These are phyloP conservation scores for Anoura caudifer DNA, from an alignment of 2,113 vertebrate genomes.

Conservation along the genomic window DNA sequence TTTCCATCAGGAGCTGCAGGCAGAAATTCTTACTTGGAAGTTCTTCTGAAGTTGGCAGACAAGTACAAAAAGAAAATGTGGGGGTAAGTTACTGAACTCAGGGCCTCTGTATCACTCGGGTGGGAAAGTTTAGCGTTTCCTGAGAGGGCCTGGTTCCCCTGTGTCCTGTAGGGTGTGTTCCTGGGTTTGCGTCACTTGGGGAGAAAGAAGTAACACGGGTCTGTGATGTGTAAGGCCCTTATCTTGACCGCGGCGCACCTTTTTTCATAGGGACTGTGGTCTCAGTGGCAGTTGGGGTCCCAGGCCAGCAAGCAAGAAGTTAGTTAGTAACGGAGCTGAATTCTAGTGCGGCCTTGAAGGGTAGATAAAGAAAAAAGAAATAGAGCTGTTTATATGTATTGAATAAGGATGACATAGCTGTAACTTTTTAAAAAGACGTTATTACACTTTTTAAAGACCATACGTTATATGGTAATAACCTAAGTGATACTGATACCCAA, in stretches of 20 bases:
- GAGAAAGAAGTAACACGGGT: neutral
- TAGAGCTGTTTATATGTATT: neutral
- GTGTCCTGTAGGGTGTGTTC: neutral
- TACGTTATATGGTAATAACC: no score
- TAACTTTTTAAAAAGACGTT: neutral
- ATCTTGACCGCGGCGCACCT: neutral
- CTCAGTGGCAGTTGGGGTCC: neutral
- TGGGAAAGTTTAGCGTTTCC: fast-evolving
- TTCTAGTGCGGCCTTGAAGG: neutral
- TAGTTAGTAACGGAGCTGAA: no score
- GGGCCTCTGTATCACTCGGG: fast-evolving
- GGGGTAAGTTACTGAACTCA: conserved; percentile 86
- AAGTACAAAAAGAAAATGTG: conserved; percentile 99
- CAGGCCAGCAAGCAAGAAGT: neutral
- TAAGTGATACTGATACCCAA: neutral
- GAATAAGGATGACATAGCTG: neutral
- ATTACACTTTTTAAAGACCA: neutral
- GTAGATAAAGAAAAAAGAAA: neutral
- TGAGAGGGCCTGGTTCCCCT: neutral
- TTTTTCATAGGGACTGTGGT: neutral
- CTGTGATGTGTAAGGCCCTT: neutral
- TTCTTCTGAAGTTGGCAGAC: conserved; percentile 94
- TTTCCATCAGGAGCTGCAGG: conserved; percentile 88
- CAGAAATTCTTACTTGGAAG: conserved; percentile 92
- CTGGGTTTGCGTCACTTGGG: neutral